phyloP scores from a whole-genome alignment of 2,797 vertebrate species.

The Cetoscarus ocellatus region DNA sequence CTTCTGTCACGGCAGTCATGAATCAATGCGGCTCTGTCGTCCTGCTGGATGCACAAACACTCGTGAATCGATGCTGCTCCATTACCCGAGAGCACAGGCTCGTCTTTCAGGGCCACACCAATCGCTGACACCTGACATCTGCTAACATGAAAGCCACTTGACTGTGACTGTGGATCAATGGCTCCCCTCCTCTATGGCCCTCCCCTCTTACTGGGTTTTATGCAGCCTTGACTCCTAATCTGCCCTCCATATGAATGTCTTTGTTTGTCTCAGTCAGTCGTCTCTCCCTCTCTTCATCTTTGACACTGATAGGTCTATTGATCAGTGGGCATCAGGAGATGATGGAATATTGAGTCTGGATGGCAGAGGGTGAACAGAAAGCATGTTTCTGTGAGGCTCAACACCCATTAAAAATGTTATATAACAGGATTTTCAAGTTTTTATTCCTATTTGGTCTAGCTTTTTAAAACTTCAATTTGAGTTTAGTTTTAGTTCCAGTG shows the following conservation, averaged over 20 bases:
- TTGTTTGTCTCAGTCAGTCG: conserved; percentile 38
- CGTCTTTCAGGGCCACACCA: conserved; percentile 80
- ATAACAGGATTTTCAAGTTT: no score
- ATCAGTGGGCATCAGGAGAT: conserved; percentile 50
- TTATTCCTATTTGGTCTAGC: no score
- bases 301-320: conserved; percentile 71
- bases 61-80: conserved; percentile 79
- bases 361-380: conserved; percentile 25
- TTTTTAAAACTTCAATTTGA: no score
- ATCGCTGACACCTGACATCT: conserved; percentile 82
- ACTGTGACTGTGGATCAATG: conserved; percentile 76
- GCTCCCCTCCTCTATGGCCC: conserved; percentile 27
- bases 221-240: conserved; percentile 60
- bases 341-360: conserved; percentile 50
- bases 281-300: not conserved
- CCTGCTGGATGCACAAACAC: conserved; percentile 72
- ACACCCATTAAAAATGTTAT: no score
- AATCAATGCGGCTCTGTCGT: conserved; percentile 80
- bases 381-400: no score
- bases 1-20: conserved; percentile 65
- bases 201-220: conserved; percentile 28
- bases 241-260: conserved; percentile 49
- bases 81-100: conserved; percentile 75
- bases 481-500: no score
- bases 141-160: conserved; percentile 82